Percentiles rank a stretch among this genome's conserved stretches.
phyloP scores from a whole-genome alignment of 2,797 vertebrate species.

The Australoheros facetus region DNA sequence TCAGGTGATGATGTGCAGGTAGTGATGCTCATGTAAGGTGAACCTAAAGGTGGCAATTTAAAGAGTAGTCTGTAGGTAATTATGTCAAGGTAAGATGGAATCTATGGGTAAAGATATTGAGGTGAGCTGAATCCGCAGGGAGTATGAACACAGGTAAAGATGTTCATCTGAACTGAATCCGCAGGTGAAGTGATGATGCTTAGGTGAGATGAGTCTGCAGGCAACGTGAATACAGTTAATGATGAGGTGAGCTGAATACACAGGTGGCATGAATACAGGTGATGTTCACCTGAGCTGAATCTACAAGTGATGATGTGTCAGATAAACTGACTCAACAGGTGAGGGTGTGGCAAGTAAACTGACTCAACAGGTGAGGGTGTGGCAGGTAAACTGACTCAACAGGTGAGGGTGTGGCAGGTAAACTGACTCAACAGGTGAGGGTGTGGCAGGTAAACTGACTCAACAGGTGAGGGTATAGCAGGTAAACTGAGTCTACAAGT shows the following conservation, averaged over 20 bases:
- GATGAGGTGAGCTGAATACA: too few species aligned
- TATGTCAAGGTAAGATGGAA: not conserved
- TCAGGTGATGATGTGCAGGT: not conserved
- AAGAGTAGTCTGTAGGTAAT: not conserved
- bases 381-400: too few species aligned
- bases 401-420: too few species aligned
- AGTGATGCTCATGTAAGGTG: not conserved
- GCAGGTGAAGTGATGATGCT: too few species aligned
- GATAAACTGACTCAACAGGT: not conserved
- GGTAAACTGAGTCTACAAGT: too few species aligned
- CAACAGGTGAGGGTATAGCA: too few species aligned
- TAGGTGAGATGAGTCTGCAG: accelerated
- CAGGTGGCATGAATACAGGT: not conserved
- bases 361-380: too few species aligned
- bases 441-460: too few species aligned
- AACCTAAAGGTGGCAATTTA: too few species aligned
- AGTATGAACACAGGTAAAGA: not conserved
- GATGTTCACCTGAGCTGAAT: not conserved
- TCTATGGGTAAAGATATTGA: not conserved
- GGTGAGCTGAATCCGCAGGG: not conserved
- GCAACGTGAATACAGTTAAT: too few species aligned
- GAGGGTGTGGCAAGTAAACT: too few species aligned
- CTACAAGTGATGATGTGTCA: not conserved
- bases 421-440: too few species aligned
- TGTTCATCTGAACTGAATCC: accelerated